These are phyloP conservation scores for Rhagium mordax DNA, from an alignment of 2,888 invertebrate species.

Conservation along the genomic window DNA sequence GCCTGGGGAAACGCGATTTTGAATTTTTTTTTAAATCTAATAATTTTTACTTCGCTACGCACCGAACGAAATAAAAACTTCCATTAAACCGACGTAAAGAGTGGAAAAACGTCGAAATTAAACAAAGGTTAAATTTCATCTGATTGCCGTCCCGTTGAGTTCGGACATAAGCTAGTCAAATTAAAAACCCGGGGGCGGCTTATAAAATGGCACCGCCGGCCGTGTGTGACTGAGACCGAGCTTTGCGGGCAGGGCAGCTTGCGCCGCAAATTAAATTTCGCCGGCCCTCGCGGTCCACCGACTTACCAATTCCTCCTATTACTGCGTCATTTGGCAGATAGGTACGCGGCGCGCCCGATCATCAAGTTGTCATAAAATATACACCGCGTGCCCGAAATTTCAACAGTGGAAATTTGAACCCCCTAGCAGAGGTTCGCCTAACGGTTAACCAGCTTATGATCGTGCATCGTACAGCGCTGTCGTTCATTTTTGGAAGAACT, in stretches of 20 bases:
- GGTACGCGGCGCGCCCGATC: not conserved
- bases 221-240: conserved; percentile 41
- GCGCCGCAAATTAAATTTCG: conserved; percentile 43
- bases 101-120: conserved; percentile 38
- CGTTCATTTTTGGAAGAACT: too few species aligned
- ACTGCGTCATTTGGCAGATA: not conserved
- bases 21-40: not conserved
- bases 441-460: too few species aligned
- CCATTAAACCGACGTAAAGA: conserved; percentile 34
- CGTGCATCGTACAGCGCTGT: too few species aligned
- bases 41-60: conserved; percentile 10
- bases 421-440: not conserved
- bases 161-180: conserved; percentile 50
- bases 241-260: not conserved
- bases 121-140: conserved; percentile 36
- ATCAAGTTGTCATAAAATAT: not conserved
- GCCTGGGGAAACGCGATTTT: not conserved
- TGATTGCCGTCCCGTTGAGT: conserved; percentile 27
- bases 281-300: conserved; percentile 8
- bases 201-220: conserved; percentile 58
- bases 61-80: conserved; percentile 39
- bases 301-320: not conserved
- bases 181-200: conserved; percentile 59
- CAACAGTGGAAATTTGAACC: not conserved
- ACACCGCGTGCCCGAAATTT: too few species aligned